Base-by-base conservation (phyloP, 2,888 invertebrate genomes). In the Argyresthia goedartella region DNA sequence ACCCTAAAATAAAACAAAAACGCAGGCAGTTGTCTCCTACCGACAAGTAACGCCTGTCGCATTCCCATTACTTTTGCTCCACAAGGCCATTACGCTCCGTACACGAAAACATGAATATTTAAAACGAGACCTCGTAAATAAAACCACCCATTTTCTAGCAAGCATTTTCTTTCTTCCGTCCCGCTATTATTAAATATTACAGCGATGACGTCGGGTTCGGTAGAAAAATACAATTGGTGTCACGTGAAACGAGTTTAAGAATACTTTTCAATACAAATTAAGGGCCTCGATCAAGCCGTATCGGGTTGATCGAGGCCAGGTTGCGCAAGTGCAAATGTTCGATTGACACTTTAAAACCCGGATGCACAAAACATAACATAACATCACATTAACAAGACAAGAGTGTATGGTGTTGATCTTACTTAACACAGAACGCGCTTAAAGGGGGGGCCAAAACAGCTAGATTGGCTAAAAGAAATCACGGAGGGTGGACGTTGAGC, bases 71-170 rank as follows among this genome's bases (percentile, higher is more conserved):
- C 41, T 52, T 48, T 25, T 48, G 52, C 42, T 47, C 33, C 10
- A 41, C 43, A 16, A 49, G 35, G 49, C 63, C 66, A 64, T 65
- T 66, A 65, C 58, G 51, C 53, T 35, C 14, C 56, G 53, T 53
- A 59, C 60, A 59, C 58, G 53, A 56, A 53, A 53, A 57, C 64
- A 71, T 73, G 66, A 74, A 73, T 73, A 74, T 71, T 71, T 65
- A 71, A 67, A 58, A 50, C 46, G 42, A 41, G 44, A 41, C 45
- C 49, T 49, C 54, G 47, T 55, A 52, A 56, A 58, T 54, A 57
- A 56, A 53, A 49, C 16, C 46, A 33, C 25, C 25, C 25, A 25
- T 25, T 25, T 25, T 25, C 25, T 25, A 25, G 3, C 49, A 36
- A 39, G 36, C 14, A 14, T 49, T 39, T 36, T 15, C 39, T 49